Evolutionary conservation across 2,797 vertebrate species (phyloP).

Genomic region (Pangasius krempfi): DNA sequence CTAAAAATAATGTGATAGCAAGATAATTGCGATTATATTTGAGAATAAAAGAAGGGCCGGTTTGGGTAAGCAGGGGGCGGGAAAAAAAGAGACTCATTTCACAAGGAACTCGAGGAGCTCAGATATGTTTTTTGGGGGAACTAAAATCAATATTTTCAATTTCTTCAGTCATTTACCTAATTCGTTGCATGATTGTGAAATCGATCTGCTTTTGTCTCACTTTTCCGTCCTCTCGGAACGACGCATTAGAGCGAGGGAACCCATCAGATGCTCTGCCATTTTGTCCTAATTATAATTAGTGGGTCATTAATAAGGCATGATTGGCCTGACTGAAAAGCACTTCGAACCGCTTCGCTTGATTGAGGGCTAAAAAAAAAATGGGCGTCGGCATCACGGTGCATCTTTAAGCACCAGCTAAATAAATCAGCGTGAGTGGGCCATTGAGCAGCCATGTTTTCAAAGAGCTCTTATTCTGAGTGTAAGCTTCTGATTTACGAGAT

Average conservation of each 20-base stretch:
- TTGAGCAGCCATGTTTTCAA: conserved; percentile 2
- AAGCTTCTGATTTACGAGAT: conserved; percentile 40
- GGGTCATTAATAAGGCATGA: conserved; percentile 52
- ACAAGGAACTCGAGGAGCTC: conserved; percentile 78
- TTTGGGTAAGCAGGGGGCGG: not conserved
- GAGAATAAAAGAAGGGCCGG: not conserved
- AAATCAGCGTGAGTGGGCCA: conserved; percentile 13
- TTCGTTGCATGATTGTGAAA: conserved; percentile 77
- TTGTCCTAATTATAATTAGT: conserved; percentile 52
- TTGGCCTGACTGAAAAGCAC: conserved; percentile 32
- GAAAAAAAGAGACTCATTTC: conserved; percentile 52
- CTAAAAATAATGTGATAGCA: conserved; percentile 63
- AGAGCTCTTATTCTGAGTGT: not conserved
- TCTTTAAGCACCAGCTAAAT: not conserved
- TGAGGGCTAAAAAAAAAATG: conserved; percentile 47
- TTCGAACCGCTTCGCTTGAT: conserved; percentile 38
- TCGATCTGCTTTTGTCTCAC: conserved; percentile 70
- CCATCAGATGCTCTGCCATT: conserved; percentile 19
- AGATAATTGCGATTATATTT: conserved; percentile 46
- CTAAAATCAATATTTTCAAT: conserved; percentile 94
- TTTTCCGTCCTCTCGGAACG: conserved; percentile 60
- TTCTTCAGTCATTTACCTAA: conserved; percentile 88
- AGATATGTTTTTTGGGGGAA: conserved; percentile 82
- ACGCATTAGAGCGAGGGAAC: conserved; percentile 47
- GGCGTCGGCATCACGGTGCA: not conserved